Evolutionary conservation across 2,113 vertebrate species (phyloP).

Genomic region (Orycteropus afer): DNA sequence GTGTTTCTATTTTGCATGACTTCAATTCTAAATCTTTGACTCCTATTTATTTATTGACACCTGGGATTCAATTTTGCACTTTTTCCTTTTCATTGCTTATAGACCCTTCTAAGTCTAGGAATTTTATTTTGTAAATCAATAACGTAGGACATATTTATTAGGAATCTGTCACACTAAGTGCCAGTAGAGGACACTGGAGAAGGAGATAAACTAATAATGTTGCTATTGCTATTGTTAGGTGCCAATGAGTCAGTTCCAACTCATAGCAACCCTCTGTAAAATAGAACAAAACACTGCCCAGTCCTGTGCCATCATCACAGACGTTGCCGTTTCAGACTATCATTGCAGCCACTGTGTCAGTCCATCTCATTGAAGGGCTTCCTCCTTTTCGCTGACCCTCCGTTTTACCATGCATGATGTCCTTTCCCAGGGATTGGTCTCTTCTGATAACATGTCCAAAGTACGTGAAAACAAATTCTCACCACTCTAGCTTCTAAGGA

Average conservation of each 20-base stretch:
- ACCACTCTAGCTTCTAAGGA: neutral
- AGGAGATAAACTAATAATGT: neutral
- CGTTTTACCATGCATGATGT: too few species aligned
- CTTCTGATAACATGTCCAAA: neutral
- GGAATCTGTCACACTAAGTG: neutral
- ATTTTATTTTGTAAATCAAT: neutral
- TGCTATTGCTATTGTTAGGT: too few species aligned
- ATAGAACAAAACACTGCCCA: too few species aligned
- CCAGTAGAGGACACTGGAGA: neutral
- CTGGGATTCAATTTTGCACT: conserved; percentile 1
- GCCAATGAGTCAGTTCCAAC: too few species aligned
- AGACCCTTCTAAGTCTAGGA: conserved; percentile 14
- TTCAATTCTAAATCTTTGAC: conserved; percentile 27
- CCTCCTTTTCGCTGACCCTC: neutral
- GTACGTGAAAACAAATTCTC: neutral
- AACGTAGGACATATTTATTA: conserved; percentile 30
- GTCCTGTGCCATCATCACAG: neutral
- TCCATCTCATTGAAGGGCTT: neutral
- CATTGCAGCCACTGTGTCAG: neutral
- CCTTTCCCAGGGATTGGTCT: too few species aligned
- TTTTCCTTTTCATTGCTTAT: neutral
- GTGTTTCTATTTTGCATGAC: conserved; percentile 2
- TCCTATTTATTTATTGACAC: conserved; percentile 33
- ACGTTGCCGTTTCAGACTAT: too few species aligned
- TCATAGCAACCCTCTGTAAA: neutral